Conservation (phyloP, 2,113 vertebrate genomes). For the Bolborhynchus lineola region DNA sequence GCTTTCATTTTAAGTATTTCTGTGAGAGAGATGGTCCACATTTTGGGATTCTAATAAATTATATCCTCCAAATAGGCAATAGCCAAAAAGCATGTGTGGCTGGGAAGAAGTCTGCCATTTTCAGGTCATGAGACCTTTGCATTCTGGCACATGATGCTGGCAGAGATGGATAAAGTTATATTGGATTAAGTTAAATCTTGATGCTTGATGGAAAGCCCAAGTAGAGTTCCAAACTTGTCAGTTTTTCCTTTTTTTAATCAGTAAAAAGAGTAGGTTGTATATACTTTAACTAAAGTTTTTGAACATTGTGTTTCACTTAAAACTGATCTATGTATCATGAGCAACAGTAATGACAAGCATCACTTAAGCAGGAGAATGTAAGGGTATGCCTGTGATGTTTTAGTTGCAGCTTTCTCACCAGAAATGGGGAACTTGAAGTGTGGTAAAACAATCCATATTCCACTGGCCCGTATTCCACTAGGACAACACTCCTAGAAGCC, state of each 20-base stretch:
- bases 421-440: not conserved
- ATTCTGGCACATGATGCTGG: not conserved
- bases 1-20: not conserved
- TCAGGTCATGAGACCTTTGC: not conserved
- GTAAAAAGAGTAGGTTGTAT: not conserved
- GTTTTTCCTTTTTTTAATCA: not conserved
- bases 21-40: rapidly evolving
- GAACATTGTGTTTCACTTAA: not conserved
- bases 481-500: not conserved
- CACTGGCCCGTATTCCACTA: not conserved
- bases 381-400: not conserved
- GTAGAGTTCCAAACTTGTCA: not conserved
- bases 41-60: not conserved
- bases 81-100: not conserved
- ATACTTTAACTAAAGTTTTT: not conserved
- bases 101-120: not conserved
- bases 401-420: not conserved
- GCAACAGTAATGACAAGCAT: not conserved
- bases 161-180: not conserved
- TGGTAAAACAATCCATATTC: not conserved
- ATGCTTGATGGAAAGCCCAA: not conserved
- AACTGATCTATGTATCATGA: not conserved
- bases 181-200: not conserved
- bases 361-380: not conserved
- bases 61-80: not conserved